phyloP scores from a whole-genome alignment of 2,113 vertebrate species.

The Seriola aureovittata region DNA sequence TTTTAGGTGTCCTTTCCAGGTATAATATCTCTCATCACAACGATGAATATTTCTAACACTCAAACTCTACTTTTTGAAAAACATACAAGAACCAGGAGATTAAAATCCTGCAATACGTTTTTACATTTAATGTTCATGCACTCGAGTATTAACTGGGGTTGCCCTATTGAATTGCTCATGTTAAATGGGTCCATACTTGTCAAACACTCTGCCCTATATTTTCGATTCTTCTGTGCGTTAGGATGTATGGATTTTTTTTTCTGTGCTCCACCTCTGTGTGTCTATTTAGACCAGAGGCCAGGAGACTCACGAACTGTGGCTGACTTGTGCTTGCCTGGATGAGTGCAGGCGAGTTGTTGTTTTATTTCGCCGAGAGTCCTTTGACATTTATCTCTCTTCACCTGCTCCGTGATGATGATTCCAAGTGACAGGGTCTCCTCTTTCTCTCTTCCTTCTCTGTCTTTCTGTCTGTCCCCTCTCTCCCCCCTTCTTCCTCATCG shows the following conservation, averaged over 20 bases:
- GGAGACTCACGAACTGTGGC: constrained; percentile 57
- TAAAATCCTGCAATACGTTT: not conserved
- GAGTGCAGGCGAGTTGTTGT: constrained; percentile 74
- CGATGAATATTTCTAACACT: constrained; percentile 6
- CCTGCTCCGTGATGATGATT: constrained; percentile 81
- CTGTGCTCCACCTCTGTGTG: constrained; percentile 5
- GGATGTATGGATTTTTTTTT: constrained; percentile 9
- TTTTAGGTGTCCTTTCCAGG: constrained; percentile 59
- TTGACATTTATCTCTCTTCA: constrained; percentile 86
- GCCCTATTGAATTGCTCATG: constrained; percentile 13
- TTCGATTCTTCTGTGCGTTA: constrained; percentile 18
- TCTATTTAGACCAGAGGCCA: constrained; percentile 60
- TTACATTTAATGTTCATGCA: not conserved
- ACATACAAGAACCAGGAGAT: not conserved
- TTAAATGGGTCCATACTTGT: not conserved
- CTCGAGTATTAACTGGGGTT: not conserved
- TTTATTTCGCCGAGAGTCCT: constrained; percentile 81
- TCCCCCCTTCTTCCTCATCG: constrained; percentile 1
- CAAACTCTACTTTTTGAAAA: constrained; percentile 14
- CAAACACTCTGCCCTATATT: constrained; percentile 1
- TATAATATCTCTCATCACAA: constrained; percentile 20
- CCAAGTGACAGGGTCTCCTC: constrained; percentile 72
- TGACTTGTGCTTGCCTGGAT: constrained; percentile 70
- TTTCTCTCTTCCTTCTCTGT: constrained; percentile 38
- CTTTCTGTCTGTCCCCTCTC: constrained; percentile 32